Base-by-base conservation (phyloP, 92 coral and sea anemone genomes). In the Porites rus region DNA sequence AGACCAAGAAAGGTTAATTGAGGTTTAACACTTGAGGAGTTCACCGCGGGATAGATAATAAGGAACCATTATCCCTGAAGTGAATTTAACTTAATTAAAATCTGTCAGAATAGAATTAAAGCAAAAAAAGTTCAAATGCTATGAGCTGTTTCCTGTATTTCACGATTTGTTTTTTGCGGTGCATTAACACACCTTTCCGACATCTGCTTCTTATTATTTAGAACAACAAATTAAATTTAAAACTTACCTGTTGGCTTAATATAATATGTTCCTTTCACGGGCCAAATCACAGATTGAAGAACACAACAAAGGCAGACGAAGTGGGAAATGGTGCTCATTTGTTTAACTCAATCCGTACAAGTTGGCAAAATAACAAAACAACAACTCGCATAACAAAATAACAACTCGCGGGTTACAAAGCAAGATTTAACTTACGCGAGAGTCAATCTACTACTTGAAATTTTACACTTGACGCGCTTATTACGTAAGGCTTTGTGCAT, bases 231-330 rank as follows among this genome's bases (percentile, higher is more conserved):
- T 63, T 50, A 17, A 10, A 56, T 61, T 20, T 7, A 58, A 38
- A 58, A 7, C 87, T 73, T 46, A 83, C 87, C 87, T 83, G 87
- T 74, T 64, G 80, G 87, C 21, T 83, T 72, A 21, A 83, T 51
- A 83, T 73, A 83, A 51, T 83, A 83, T 0, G 80, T 74, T 63
- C 73, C 87, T 13, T 74, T 83, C n/a, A 73, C 80, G 80, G 72
- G 58, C 77, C 77, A 81, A 51, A 81, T 22, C 13, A 51, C 79
- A 62, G 54, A 83, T 17, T 65, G 67, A 61, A 83, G 52, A 73
- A 50, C 62, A 53, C 80, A 73, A 43, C 52, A 28, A 14, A 72
- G 53, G 53, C 18, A 74, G 60, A 60, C 19, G 6, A 51, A 50
- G 31, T 64, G 79, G 56, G 1, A 64, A 51, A 61, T 13, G 76